Evolutionary conservation across 2,113 vertebrate species (phyloP).

Genomic region (Sphaerodactylus townsendi): DNA sequence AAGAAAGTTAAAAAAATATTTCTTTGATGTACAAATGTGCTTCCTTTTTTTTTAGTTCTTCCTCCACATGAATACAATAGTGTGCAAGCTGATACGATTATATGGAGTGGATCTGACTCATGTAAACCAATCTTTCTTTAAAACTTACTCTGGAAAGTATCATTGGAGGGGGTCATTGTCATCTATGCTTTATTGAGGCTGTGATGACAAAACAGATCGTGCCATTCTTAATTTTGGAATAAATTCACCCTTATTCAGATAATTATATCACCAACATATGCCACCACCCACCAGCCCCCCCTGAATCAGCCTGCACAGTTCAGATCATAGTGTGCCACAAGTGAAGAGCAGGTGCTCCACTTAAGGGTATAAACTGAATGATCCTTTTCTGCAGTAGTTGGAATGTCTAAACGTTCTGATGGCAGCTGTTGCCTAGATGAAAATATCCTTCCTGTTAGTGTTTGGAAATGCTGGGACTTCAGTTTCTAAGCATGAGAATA

Average conservation of each 20-base stretch:
- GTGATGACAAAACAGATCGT: neutral
- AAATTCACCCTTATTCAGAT: neutral
- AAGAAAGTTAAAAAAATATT: neutral
- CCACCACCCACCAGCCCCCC: neutral
- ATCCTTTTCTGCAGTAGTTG: conserved; percentile 41
- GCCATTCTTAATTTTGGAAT: neutral
- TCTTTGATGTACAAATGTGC: neutral
- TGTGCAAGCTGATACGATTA: neutral
- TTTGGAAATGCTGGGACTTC: conserved; percentile 24
- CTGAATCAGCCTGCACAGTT: neutral
- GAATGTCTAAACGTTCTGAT: conserved; percentile 35
- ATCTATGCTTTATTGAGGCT: neutral
- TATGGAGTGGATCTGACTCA: neutral
- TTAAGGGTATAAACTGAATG: conserved; percentile 37
- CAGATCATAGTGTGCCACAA: neutral
- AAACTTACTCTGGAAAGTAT: neutral
- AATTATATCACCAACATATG: neutral
- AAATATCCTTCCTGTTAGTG: conserved; percentile 27
- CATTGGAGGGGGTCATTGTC: neutral
- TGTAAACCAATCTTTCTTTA: neutral
- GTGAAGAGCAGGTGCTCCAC: conserved; percentile 10
- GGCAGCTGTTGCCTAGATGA: conserved; percentile 63
- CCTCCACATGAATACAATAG: neutral
- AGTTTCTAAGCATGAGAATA: conserved; percentile 45
- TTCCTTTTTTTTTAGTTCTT: neutral